phyloP scores from a whole-genome alignment of 2,113 vertebrate genomes.

The Odocoileus virginianus region DNA sequence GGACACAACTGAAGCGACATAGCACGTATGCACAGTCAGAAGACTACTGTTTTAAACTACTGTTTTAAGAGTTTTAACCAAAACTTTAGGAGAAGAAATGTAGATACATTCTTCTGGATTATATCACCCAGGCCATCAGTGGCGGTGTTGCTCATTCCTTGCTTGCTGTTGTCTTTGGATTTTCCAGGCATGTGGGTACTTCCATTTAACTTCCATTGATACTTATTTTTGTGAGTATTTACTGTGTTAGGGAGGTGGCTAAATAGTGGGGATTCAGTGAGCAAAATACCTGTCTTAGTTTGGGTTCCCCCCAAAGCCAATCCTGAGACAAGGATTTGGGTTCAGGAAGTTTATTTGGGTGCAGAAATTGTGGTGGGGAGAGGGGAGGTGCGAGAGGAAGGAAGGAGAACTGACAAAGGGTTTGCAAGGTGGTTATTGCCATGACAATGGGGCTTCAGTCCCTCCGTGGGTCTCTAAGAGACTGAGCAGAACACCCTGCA shows the following conservation, averaged over 20 bases:
- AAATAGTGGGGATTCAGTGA: not conserved
- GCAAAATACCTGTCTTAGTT: not conserved
- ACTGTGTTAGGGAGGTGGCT: not conserved
- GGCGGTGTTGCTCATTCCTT: not conserved
- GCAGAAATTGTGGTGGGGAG: not conserved
- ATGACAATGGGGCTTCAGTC: fast-evolving
- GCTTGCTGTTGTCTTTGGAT: not conserved
- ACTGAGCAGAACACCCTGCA: not conserved
- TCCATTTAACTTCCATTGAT: not conserved
- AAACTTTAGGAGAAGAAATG: not conserved
- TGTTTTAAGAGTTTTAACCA: not conserved
- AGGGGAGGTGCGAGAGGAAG: not conserved
- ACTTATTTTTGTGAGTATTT: not conserved
- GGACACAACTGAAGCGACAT: not conserved
- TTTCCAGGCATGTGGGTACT: not conserved
- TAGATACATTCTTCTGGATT: not conserved
- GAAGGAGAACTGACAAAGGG: not conserved
- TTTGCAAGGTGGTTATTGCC: not conserved
- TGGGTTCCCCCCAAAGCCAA: not conserved
- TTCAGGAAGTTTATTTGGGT: not conserved
- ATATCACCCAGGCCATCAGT: not conserved
- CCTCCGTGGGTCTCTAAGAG: not conserved
- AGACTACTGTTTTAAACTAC: not conserved
- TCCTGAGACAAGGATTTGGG: not conserved
- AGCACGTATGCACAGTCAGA: not conserved